Percentiles rank a stretch among this genome's conserved stretches.
These are phyloP conservation scores for Arrhamphus sclerolepis DNA, from an alignment of 2,797 vertebrate species.

Conservation along the genomic window DNA sequence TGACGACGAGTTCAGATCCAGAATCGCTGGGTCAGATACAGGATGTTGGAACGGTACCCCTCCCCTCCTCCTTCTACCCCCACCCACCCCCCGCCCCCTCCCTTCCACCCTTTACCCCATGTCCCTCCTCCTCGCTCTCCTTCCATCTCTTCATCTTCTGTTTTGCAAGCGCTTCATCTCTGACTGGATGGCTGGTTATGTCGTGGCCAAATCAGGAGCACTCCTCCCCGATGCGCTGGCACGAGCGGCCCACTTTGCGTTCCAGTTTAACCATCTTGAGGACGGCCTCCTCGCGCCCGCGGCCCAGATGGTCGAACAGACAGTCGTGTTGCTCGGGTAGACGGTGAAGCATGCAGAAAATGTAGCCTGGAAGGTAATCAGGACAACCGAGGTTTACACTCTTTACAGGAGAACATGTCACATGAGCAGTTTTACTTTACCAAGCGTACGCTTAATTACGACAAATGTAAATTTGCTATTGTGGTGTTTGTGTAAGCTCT, in stretches of 20 bases:
- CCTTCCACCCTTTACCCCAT: conserved; percentile 26
- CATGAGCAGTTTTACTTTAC: no score
- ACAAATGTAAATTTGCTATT: no score
- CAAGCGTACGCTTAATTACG: no score
- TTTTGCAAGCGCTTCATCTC: conserved; percentile 62
- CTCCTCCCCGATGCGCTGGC: conserved; percentile 95
- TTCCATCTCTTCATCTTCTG: conserved; percentile 26
- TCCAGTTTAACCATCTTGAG: conserved; percentile 99
- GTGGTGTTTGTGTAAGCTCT: no score
- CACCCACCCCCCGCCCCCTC: background rate
- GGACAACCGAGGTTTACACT: background rate
- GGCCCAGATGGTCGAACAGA: conserved; percentile 94
- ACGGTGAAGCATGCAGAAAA: conserved; percentile 96
- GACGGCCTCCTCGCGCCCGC: conserved; percentile 93
- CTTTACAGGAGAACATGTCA: no score
- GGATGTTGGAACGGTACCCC: conserved; percentile 35
- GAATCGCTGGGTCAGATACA: conserved; percentile 52
- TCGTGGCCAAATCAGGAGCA: conserved; percentile 85
- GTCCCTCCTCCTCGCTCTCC: conserved; percentile 25
- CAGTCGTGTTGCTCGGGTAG: conserved; percentile 96
- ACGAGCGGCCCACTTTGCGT: conserved; percentile 96
- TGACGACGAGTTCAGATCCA: conserved; percentile 48
- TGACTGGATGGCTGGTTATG: conserved; percentile 24
- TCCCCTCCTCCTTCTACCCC: background rate
- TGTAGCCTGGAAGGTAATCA: conserved; percentile 80